phyloP scores from a whole-genome alignment of 2,113 vertebrate genomes.

The Siphamia tubifer region DNA sequence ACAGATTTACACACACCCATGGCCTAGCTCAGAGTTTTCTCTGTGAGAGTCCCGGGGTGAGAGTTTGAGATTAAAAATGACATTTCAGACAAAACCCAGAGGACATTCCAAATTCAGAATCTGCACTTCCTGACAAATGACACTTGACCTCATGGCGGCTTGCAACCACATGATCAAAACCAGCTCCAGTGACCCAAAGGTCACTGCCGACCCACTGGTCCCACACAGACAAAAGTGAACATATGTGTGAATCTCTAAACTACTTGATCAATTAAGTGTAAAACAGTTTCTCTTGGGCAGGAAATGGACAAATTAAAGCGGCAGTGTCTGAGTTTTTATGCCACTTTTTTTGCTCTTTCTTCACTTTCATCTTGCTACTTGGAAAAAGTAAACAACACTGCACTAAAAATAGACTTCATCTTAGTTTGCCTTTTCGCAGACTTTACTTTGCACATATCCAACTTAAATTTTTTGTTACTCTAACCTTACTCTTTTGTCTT shows the following conservation, averaged over 20 bases:
- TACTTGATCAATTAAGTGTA: not conserved
- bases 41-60: not conserved
- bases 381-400: slow-evolving; percentile 56
- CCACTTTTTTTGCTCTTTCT: slow-evolving; percentile 20
- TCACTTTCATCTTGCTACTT: slow-evolving; percentile 38
- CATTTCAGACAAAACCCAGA: slow-evolving; percentile 43
- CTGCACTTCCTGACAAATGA: slow-evolving; percentile 57
- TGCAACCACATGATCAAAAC: slow-evolving; percentile 59
- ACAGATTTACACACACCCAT: not conserved
- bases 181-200: slow-evolving; percentile 33
- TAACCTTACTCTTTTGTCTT: slow-evolving; percentile 3
- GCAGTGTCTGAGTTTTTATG: not conserved
- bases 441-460: slow-evolving; percentile 6
- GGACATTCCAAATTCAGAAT: slow-evolving; percentile 19
- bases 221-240: slow-evolving; percentile 19
- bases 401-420: slow-evolving; percentile 33
- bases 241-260: slow-evolving; percentile 1
- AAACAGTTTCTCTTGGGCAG: not conserved
- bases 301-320: not conserved
- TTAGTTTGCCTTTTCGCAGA: slow-evolving; percentile 19
- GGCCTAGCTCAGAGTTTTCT: not conserved
- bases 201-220: slow-evolving; percentile 20
- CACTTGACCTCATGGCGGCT: slow-evolving; percentile 40
- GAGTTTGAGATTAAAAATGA: slow-evolving; percentile 29
- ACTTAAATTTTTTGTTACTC: not conserved